A percentile compares a stretch with the other conserved stretches of the same genome.
Evolutionary conservation across 2,888 invertebrate genomes (phyloP).

Genomic region (Ariolimax columbianus): DNA sequence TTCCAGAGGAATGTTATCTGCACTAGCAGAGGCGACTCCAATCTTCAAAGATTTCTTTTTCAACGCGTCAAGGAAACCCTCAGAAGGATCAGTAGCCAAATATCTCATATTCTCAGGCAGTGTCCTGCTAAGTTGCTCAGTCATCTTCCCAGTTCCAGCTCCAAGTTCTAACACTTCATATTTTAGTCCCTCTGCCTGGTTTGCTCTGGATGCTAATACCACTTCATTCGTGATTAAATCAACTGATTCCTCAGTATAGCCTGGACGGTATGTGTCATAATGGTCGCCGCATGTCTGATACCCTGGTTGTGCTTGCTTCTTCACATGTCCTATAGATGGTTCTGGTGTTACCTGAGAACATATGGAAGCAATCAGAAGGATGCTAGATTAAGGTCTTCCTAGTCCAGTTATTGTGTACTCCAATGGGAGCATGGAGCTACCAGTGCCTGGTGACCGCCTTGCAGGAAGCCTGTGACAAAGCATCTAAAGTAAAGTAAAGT

Average conservation of each 20-base stretch:
- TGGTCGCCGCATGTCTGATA: conserved; percentile 54
- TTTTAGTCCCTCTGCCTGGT: background rate
- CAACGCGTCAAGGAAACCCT: conserved; percentile 59
- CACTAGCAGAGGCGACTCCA: conserved; percentile 56
- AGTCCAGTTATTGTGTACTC: no score
- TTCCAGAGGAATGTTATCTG: conserved; percentile 58
- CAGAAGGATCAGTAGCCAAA: conserved; percentile 64
- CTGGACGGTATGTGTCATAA: conserved; percentile 61
- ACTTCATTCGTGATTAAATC: conserved; percentile 24
- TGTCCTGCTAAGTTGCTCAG: conserved; percentile 46
- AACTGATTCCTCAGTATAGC: conserved; percentile 62
- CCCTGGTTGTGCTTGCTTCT: background rate
- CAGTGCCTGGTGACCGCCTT: no score
- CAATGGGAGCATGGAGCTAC: no score
- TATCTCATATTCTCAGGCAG: conserved; percentile 48
- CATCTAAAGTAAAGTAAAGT: no score
- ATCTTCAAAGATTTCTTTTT: conserved; percentile 55
- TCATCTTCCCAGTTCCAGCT: conserved; percentile 68
- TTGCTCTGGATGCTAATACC: background rate
- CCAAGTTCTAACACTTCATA: conserved; percentile 65
- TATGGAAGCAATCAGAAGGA: background rate
- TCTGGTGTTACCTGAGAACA: conserved; percentile 5
- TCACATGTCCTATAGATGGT: background rate
- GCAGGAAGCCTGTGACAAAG: no score
- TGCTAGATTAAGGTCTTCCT: no score